Evolutionary conservation across 2,113 vertebrate species (phyloP).

Genomic region (Theristicus caerulescens): DNA sequence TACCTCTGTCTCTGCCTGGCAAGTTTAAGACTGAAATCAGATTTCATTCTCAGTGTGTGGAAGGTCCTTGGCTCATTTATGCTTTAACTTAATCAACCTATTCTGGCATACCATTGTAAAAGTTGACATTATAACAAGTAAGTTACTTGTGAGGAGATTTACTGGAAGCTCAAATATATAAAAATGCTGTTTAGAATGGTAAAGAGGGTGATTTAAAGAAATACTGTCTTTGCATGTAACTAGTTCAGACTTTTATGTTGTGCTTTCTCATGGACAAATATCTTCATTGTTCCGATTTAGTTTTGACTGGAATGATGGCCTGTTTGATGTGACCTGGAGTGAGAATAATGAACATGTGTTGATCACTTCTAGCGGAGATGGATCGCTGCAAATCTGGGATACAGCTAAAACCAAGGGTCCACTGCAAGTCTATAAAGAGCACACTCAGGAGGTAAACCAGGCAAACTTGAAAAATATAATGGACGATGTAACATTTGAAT

Average conservation of each 20-base stretch:
- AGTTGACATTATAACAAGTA: background rate
- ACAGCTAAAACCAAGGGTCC: constrained; percentile 82
- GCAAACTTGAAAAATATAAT: constrained; percentile 50
- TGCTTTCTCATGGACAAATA: background rate
- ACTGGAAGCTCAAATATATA: background rate
- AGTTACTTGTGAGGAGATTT: background rate
- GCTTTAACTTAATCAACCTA: background rate
- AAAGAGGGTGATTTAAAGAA: background rate
- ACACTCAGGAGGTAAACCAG: constrained; percentile 87
- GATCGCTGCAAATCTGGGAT: constrained; percentile 95
- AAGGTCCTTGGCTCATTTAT: background rate
- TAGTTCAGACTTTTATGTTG: fast-evolving
- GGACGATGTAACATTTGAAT: background rate
- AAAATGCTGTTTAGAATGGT: background rate
- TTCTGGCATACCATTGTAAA: background rate
- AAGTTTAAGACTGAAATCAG: background rate
- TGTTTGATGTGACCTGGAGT: constrained; percentile 96
- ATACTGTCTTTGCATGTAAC: background rate
- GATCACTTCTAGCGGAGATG: constrained; percentile 89
- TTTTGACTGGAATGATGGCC: constrained; percentile 91
- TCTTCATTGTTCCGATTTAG: constrained; percentile 66
- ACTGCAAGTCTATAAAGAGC: constrained; percentile 86
- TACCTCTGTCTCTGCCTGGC: background rate
- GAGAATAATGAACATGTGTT: constrained; percentile 92
- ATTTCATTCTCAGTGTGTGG: background rate